Evolutionary conservation across 2,797 vertebrate species (phyloP).

Genomic region (Peromyscus melanophrys): DNA sequence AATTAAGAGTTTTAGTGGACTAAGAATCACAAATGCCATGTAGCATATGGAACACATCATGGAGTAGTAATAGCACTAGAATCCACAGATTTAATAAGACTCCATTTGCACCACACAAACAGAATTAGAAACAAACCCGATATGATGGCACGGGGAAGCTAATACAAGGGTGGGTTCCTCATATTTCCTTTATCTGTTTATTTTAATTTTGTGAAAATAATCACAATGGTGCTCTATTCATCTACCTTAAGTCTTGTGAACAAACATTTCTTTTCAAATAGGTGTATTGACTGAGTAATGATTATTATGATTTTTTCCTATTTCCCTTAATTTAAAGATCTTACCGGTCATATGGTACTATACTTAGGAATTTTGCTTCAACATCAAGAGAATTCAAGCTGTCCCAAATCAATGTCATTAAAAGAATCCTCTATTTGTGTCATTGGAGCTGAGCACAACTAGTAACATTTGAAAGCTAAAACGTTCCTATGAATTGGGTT

Average conservation of each 20-base stretch:
- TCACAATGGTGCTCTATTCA: background rate
- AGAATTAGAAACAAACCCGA: slow-evolving; percentile 10
- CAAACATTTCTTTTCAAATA: background rate
- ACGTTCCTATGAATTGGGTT: slow-evolving; percentile 64
- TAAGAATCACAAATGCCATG: slow-evolving; percentile 57
- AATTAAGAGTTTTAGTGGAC: slow-evolving; percentile 65
- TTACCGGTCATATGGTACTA: background rate
- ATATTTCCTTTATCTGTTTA: background rate
- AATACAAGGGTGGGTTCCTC: background rate
- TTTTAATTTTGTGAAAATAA: background rate
- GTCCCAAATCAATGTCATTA: background rate
- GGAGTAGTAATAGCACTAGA: slow-evolving; percentile 56
- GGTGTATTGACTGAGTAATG: background rate
- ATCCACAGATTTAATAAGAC: slow-evolving; percentile 73
- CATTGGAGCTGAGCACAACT: slow-evolving; percentile 20
- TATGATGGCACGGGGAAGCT: background rate
- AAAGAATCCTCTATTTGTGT: background rate
- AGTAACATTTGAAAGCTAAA: slow-evolving; percentile 46
- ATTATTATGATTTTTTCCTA: background rate
- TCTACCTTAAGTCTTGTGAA: slow-evolving; percentile 3
- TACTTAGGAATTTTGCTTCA: slow-evolving; percentile 37
- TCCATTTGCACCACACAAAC: slow-evolving; percentile 53
- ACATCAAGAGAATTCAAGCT: background rate
- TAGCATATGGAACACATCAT: slow-evolving; percentile 71
- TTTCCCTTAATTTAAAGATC: background rate